Percentiles rank a stretch among this genome's conserved stretches.
Evolutionary conservation across 2,797 vertebrate genomes (phyloP).

Genomic region (Chaetophractus vellerosus): DNA sequence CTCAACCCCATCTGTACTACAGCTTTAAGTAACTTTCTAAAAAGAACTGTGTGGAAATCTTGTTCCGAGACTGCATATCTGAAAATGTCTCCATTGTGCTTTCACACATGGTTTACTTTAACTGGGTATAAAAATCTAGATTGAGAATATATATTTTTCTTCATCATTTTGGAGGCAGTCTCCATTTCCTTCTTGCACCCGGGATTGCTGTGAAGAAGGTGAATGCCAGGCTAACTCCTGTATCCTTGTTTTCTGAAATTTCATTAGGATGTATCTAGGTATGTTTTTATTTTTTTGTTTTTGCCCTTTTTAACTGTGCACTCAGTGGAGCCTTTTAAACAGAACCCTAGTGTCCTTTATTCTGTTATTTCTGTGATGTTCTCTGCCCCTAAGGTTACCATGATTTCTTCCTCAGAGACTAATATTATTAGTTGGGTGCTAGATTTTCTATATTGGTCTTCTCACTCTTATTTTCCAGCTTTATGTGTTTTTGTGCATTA

Average conservation of each 20-base stretch:
- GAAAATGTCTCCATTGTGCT: background rate
- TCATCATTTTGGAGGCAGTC: background rate
- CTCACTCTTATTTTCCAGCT: constrained; percentile 10
- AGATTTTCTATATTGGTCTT: background rate
- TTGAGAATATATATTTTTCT: background rate
- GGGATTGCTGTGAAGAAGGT: background rate
- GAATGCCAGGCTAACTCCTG: background rate
- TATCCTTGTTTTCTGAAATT: background rate
- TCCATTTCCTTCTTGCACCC: background rate
- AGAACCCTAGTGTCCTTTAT: background rate
- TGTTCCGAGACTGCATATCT: background rate
- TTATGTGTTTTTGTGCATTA: background rate
- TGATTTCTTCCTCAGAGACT: background rate
- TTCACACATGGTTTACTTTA: background rate
- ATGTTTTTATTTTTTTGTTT: background rate
- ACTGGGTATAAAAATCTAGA: background rate
- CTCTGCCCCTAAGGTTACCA: background rate
- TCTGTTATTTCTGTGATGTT: background rate
- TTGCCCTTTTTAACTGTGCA: background rate
- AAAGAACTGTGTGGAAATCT: background rate
- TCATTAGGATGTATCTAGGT: background rate
- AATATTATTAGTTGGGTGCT: background rate
- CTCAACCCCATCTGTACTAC: background rate
- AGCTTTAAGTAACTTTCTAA: background rate
- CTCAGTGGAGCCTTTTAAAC: background rate